A percentile compares a stretch with the other conserved stretches of the same genome.
phyloP scores from a whole-genome alignment of 64 coral and sea anemone genomes.

The Acropora yongei region DNA sequence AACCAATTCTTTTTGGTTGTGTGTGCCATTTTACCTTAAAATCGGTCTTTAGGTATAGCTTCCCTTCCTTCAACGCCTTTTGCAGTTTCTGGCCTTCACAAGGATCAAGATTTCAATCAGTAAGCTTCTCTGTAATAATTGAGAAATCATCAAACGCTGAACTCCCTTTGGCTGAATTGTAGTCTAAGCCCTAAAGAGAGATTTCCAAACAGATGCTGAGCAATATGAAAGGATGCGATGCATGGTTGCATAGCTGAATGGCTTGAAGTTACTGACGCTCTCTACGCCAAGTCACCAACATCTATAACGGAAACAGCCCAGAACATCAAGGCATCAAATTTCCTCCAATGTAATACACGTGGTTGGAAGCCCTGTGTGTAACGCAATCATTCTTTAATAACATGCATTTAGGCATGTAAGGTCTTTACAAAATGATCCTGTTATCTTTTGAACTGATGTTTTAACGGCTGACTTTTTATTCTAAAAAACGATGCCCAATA shows the following conservation, averaged over 20 bases:
- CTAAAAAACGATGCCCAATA: no score
- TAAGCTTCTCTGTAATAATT: constrained; percentile 14
- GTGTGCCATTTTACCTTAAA: constrained; percentile 26
- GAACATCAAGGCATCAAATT: no score
- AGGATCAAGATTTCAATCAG: constrained; percentile 5
- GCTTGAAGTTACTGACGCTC: constrained; percentile 32
- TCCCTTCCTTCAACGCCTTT: constrained; percentile 34
- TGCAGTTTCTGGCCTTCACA: background rate
- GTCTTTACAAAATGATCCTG: no score
- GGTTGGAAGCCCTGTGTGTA: no score
- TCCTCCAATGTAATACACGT: no score
- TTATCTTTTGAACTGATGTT: no score
- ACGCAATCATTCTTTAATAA: no score
- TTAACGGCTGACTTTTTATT: no score
- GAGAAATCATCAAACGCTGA: constrained; percentile 45
- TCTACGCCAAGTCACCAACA: no score
- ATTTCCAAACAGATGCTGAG: background rate
- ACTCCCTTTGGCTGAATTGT: background rate
- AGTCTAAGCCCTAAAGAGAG: no score
- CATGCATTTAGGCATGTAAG: no score
- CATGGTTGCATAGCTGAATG: constrained; percentile 50
- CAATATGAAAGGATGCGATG: constrained; percentile 37
- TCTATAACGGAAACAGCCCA: no score
- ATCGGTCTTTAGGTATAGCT: constrained; percentile 49
- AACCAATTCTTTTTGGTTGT: background rate